Percentiles rank a stretch among this genome's conserved stretches.
Evolutionary conservation across 2,113 vertebrate genomes (phyloP).

Genomic region (Puma concolor): DNA sequence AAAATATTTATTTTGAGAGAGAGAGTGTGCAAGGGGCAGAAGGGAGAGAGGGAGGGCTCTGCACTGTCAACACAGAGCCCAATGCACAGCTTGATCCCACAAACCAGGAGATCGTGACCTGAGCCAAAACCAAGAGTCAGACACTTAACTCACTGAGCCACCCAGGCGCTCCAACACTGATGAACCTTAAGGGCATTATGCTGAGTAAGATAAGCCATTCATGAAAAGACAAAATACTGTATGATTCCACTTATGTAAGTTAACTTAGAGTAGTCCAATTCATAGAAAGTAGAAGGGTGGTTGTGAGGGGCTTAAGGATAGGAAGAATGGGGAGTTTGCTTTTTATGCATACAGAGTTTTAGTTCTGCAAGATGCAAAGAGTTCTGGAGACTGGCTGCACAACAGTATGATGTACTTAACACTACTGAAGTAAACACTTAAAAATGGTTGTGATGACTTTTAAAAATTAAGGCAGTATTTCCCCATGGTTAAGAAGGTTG

Average conservation of each 20-base stretch:
- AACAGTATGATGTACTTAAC: background rate
- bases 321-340: background rate
- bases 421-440: background rate
- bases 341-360: background rate
- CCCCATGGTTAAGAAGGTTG: background rate
- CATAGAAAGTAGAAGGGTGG: background rate
- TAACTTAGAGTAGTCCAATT: background rate
- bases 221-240: background rate
- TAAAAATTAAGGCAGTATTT: background rate
- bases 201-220: background rate
- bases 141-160: no score
- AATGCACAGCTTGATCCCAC: no score
- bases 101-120: no score
- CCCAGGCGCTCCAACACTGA: no score
- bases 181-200: background rate
- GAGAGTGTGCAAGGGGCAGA: no score
- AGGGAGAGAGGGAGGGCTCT: no score
- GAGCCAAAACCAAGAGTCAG: no score
- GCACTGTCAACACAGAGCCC: no score
- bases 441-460: background rate
- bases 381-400: background rate
- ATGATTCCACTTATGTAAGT: background rate
- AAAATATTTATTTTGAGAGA: no score
- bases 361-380: background rate
- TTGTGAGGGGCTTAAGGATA: background rate